phyloP scores from a whole-genome alignment of 2,113 vertebrate genomes.

The Onychorhynchus coronatus region DNA sequence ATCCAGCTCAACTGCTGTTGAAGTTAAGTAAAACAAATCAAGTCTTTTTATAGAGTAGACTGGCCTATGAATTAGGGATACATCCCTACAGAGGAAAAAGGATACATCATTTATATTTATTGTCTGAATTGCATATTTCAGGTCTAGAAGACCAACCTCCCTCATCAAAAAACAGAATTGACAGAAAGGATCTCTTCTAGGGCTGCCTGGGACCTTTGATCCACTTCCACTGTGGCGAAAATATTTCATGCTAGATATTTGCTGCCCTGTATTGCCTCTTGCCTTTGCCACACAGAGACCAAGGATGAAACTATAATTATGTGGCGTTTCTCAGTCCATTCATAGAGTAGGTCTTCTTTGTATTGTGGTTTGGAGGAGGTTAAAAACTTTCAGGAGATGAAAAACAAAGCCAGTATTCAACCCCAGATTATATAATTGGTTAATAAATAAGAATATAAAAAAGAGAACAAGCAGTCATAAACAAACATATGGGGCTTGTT shows the following conservation, averaged over 20 bases:
- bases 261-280: not conserved
- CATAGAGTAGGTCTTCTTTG: not conserved
- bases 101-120: not conserved
- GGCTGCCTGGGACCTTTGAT: not conserved
- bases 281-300: not conserved
- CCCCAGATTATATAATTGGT: not conserved
- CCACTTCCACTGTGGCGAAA: not conserved
- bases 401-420: not conserved
- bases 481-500: not conserved
- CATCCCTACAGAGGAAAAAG: not conserved
- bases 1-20: not conserved
- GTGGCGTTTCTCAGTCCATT: not conserved
- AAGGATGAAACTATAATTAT: not conserved
- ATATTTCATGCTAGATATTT: not conserved
- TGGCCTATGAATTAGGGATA: not conserved
- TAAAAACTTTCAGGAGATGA: not conserved
- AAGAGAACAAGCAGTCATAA: not conserved
- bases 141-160: not conserved
- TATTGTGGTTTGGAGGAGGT: not conserved
- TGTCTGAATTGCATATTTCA: not conserved
- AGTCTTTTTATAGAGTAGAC: not conserved
- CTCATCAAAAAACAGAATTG: not conserved
- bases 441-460: slow-evolving; percentile 7
- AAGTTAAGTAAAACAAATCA: not conserved
- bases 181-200: not conserved